phyloP scores from a whole-genome alignment of 1,140 invertebrate species.

The Drosophila albomicans region DNA sequence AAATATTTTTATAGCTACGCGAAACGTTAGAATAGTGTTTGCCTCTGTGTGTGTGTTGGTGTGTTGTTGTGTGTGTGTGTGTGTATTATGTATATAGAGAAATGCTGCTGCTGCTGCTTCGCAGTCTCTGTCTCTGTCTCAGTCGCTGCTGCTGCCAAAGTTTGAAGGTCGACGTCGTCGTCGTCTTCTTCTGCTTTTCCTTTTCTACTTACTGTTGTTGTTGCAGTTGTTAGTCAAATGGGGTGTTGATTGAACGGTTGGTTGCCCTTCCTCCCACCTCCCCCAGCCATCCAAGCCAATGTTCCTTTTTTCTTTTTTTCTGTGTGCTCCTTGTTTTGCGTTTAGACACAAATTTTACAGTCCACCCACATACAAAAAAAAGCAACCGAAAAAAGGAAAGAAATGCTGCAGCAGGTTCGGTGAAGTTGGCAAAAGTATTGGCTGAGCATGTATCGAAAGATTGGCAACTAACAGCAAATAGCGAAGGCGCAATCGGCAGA shows the following conservation, averaged over 20 bases:
- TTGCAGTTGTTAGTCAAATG: constrained; percentile 75
- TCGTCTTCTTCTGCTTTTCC: constrained; percentile 15
- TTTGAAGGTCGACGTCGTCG: constrained; percentile 46
- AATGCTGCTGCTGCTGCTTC: not conserved
- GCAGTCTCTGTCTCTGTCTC: not conserved
- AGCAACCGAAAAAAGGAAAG: not conserved
- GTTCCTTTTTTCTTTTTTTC: constrained; percentile 29
- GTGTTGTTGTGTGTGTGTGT: constrained; percentile 8
- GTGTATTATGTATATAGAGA: constrained; percentile 21
- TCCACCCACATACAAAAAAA: constrained; percentile 49
- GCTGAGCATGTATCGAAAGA: constrained; percentile 65
- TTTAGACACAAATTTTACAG: constrained; percentile 81
- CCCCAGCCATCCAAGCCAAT: not conserved
- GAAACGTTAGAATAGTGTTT: constrained; percentile 83
- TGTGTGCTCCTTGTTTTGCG: constrained; percentile 55
- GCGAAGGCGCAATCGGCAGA: not conserved
- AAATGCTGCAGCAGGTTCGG: not conserved
- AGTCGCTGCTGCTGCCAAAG: constrained; percentile 28
- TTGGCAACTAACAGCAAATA: constrained; percentile 58
- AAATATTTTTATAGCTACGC: constrained; percentile 82
- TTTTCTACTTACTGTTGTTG: constrained; percentile 19
- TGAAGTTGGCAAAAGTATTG: constrained; percentile 70
- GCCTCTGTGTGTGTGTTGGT: constrained; percentile 28
- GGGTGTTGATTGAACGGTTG: constrained; percentile 83
- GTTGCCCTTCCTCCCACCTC: constrained; percentile 7